Conservation (phyloP, 2,888 invertebrate species). For the Xylocampa areola region DNA sequence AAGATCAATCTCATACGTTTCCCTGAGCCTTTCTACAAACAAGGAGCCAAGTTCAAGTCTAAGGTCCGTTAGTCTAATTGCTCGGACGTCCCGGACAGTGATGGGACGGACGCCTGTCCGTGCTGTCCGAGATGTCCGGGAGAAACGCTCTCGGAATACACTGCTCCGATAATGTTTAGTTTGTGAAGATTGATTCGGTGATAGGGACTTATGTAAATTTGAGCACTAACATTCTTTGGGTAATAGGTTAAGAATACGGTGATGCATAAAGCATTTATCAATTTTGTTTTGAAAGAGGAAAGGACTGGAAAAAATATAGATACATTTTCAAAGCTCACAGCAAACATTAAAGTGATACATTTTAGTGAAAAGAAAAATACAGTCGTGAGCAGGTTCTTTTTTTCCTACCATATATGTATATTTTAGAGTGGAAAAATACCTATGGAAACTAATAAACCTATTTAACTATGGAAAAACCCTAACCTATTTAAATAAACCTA, state of each 20-base stretch:
- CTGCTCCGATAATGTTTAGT: conserved; percentile 69
- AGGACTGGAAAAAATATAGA: too few relatives aligned
- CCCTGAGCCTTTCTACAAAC: conserved; percentile 55
- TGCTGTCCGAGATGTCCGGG: conserved; percentile 60
- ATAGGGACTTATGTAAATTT: conserved; percentile 66
- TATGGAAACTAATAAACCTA: too few relatives aligned
- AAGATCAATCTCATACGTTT: conserved; percentile 55
- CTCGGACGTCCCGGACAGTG: conserved; percentile 73
- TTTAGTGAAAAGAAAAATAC: too few relatives aligned
- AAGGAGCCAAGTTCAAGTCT: conserved; percentile 66
- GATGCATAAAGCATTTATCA: too few relatives aligned
- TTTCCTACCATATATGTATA: too few relatives aligned
- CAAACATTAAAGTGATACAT: too few relatives aligned
- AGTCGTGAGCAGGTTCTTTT: too few relatives aligned
- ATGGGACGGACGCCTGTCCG: conserved; percentile 74
- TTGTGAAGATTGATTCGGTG: conserved; percentile 69
- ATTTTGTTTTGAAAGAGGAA: too few relatives aligned
- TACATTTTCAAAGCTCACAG: too few relatives aligned
- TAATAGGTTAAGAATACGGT: conserved; percentile 23
- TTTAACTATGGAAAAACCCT: too few relatives aligned
- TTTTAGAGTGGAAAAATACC: too few relatives aligned
- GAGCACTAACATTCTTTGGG: conserved; percentile 15
- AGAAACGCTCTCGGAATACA: conserved; percentile 73
- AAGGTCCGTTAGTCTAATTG: conserved; percentile 82
- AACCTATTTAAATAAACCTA: too few relatives aligned